Evolutionary conservation across 1,140 invertebrate species (phyloP), one percentile per base, ranked within the genome.

Genomic region (Belonocnema kinseyi): DNA sequence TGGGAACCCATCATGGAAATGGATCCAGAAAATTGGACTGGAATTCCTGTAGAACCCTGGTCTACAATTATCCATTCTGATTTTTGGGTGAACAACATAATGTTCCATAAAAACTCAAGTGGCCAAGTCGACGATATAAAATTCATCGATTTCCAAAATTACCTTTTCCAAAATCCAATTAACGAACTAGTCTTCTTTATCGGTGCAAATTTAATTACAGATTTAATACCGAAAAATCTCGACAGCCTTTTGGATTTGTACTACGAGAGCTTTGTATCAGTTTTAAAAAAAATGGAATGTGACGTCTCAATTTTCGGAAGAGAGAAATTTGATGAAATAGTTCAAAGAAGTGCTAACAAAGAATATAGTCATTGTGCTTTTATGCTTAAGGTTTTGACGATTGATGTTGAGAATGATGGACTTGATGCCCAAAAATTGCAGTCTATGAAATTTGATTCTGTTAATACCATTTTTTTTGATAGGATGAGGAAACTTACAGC

Each of bases 61-160:
- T 91, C 90, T 0, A 92, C 91, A 0, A 91, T 93, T 21, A 85
- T 91, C 4, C 94, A 95, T 73, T 88, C 91, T 0, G 94, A 95
- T 85, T 91, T 94, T 58, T 95, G 94, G 94, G 87, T 92, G 6
- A 94, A 94, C 81, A 95, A 95, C 79, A 89, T 94, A 0, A 90
- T 95, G 86, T 92, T 92, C 61, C 88, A 87, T 14, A 73, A 83
- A 3, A 82, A 91, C 80, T 80, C 84, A 11, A 51, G 74, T 1
- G 89, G 86, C 0, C 74, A 85, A 21, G 88, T 93, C 0, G 80
- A 90, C 0, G 89, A 92, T 53, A 81, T 93, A 8, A 94, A 94
- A 87, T 92, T 95, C 40, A 88, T 95, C 0, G 94, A 95, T 81
- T 94, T 94, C 73, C 94, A 95, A 87, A 92, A 93, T 17, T 92